Percentiles rank a stretch among this genome's conserved stretches.
These are phyloP conservation scores for Lagopus leucura DNA, from an alignment of 2,113 vertebrate genomes.

Conservation along the genomic window DNA sequence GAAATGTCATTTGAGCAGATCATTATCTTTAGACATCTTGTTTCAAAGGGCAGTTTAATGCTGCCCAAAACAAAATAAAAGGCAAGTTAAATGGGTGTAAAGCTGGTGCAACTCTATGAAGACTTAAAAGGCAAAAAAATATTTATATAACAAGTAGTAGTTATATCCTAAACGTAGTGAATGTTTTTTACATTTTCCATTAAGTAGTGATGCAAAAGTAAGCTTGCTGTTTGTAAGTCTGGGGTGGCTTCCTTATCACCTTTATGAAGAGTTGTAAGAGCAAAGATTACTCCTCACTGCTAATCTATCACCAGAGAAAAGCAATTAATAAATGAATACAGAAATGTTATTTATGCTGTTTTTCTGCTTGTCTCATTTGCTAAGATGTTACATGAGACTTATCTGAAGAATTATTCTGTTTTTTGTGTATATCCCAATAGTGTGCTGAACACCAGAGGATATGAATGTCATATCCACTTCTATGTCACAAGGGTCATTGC, in stretches of 20 bases:
- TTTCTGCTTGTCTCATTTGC: background rate
- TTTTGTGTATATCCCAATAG: background rate
- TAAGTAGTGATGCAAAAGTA: background rate
- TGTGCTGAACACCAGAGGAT: background rate
- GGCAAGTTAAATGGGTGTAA: background rate
- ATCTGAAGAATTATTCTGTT: background rate
- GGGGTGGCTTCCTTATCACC: background rate
- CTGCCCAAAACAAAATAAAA: background rate
- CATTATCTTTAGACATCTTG: background rate
- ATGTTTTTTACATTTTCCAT: background rate
- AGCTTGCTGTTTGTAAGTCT: background rate
- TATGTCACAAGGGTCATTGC: background rate
- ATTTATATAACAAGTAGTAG: background rate
- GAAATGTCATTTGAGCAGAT: background rate
- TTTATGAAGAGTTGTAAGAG: background rate
- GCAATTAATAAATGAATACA: background rate
- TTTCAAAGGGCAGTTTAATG: background rate
- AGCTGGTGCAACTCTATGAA: background rate
- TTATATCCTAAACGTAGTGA: background rate
- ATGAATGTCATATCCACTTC: background rate
- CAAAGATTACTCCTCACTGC: background rate
- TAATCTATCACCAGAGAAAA: rapidly evolving
- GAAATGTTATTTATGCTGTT: background rate
- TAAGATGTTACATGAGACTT: background rate
- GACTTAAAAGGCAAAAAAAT: background rate